phyloP scores from a whole-genome alignment of 2,113 vertebrate species.

The Mandrillus leucophaeus region DNA sequence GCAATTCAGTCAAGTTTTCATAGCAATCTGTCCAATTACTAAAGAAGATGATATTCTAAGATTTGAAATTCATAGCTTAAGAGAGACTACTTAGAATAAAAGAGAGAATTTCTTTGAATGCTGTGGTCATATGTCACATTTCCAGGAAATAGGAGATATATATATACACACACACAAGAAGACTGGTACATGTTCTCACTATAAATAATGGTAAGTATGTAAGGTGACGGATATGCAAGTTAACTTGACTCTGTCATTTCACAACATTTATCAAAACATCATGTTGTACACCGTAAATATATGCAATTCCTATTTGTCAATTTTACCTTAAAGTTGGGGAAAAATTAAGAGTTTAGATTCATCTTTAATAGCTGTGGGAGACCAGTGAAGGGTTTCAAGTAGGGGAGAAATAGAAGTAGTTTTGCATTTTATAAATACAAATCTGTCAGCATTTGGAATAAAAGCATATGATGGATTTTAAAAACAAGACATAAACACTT shows the following conservation, averaged over 20 bases:
- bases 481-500: slow-evolving; percentile 16
- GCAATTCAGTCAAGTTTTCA: slow-evolving; percentile 24
- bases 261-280: not conserved
- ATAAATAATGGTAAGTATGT: not conserved
- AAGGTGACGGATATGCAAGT: not conserved
- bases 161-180: not conserved
- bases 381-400: not conserved
- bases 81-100: not conserved
- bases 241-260: not conserved
- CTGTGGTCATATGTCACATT: not conserved
- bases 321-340: not conserved
- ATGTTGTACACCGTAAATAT: not conserved
- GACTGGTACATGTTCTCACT: rapidly evolving
- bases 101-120: slow-evolving; percentile 33
- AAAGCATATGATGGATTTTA: not conserved
- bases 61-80: slow-evolving; percentile 54
- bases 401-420: not conserved
- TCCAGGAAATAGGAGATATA: not conserved
- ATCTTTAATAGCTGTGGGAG: not conserved
- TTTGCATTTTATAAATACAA: slow-evolving; percentile 19
- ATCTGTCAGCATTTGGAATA: not conserved
- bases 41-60: not conserved
- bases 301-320: not conserved
- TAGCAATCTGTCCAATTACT: slow-evolving; percentile 24
- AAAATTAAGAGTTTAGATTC: not conserved